Percentiles rank a stretch among this genome's conserved stretches.
phyloP scores from a whole-genome alignment of 2,113 vertebrate species.

The Seriola quinqueradiata region DNA sequence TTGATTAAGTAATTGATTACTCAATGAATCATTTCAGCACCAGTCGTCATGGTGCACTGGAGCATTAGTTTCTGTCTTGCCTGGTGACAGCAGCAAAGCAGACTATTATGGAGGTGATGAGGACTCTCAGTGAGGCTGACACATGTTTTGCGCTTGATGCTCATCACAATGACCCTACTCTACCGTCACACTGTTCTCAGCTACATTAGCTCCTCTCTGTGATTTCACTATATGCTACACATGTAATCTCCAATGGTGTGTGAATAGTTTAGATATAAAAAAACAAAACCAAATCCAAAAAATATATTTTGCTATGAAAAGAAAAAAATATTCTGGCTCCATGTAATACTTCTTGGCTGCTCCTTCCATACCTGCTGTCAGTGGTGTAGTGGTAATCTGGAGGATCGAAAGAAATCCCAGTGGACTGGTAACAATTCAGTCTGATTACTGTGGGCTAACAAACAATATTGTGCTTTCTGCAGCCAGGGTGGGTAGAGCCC shows the following conservation, averaged over 20 bases:
- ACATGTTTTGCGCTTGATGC: conserved; percentile 37
- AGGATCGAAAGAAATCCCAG: conserved; percentile 58
- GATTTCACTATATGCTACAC: conserved; percentile 26
- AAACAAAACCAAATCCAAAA: not conserved
- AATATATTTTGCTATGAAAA: conserved; percentile 3
- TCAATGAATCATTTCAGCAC: not conserved
- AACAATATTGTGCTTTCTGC: conserved; percentile 53
- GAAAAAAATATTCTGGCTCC: conserved; percentile 5
- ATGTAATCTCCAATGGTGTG: not conserved
- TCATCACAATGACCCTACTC: conserved; percentile 24
- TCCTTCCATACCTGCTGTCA: conserved; percentile 60
- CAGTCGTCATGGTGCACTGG: not conserved
- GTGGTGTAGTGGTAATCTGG: conserved; percentile 44
- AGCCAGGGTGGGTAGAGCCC: conserved; percentile 4
- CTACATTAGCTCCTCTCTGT: conserved; percentile 1
- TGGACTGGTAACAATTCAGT: conserved; percentile 55
- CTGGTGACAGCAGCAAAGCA: conserved; percentile 13
- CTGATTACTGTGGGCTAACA: conserved; percentile 63
- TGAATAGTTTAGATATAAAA: not conserved
- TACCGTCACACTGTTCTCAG: not conserved
- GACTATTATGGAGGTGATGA: conserved; percentile 30
- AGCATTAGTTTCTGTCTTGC: not conserved
- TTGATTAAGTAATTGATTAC: conserved; percentile 10
- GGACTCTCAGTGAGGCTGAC: conserved; percentile 36
- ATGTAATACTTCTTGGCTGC: conserved; percentile 12